Conservation (phyloP, 2,888 invertebrate species). For the Andrena camellia region DNA sequence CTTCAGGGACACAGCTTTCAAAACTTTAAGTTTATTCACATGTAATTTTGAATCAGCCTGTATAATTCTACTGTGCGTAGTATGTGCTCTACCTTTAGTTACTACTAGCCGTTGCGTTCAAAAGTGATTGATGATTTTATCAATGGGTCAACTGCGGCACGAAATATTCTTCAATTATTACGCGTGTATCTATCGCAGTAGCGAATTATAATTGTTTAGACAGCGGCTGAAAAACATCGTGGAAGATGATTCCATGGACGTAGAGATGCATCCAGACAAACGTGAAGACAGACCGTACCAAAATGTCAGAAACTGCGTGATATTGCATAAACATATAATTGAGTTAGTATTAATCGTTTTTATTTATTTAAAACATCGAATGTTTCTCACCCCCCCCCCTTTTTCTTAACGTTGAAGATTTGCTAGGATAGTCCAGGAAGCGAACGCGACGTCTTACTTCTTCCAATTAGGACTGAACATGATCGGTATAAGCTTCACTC, state of each 20-base stretch:
- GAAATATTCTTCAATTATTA: too few relatives aligned
- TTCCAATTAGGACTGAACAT: slow-evolving; percentile 73
- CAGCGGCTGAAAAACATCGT: slow-evolving; percentile 67
- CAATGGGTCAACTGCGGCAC: too few relatives aligned
- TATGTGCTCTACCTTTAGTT: too few relatives aligned
- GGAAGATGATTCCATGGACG: slow-evolving; percentile 48
- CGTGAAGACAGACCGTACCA: slow-evolving; percentile 58
- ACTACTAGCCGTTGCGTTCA: too few relatives aligned
- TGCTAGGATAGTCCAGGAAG: slow-evolving; percentile 63
- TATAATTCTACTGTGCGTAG: too few relatives aligned
- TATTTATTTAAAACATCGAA: background rate
- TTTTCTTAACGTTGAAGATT: slow-evolving; percentile 61
- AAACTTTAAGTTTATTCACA: too few relatives aligned
- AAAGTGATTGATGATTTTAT: too few relatives aligned
- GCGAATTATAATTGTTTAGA: slow-evolving; percentile 54
- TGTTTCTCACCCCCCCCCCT: background rate
- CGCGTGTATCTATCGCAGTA: too few relatives aligned
- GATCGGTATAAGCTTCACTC: slow-evolving; percentile 74
- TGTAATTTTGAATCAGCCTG: too few relatives aligned
- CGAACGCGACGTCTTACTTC: slow-evolving; percentile 70
- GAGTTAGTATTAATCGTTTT: slow-evolving; percentile 52
- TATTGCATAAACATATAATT: slow-evolving; percentile 63
- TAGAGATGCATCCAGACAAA: slow-evolving; percentile 57
- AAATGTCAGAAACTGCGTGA: slow-evolving; percentile 64
- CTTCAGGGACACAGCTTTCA: too few relatives aligned